Percentiles rank a stretch among this genome's conserved stretches.
Evolutionary conservation across 2,888 invertebrate species (phyloP).

Genomic region (Dynastes maya): DNA sequence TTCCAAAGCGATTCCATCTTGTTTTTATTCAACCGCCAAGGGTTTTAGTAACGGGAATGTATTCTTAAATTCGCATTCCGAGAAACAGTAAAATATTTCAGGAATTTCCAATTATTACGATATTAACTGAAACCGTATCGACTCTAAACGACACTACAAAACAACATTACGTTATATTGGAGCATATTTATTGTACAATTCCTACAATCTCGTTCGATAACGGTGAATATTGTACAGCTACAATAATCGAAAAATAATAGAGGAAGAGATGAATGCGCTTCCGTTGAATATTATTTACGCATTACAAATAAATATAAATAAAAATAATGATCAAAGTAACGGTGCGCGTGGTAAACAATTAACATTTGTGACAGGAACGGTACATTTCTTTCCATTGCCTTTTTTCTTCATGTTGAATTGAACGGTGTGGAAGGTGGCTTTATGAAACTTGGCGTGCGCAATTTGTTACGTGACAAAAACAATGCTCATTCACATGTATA

Average conservation of each 20-base stretch:
- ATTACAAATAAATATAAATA: constrained; percentile 31
- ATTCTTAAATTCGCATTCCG: no score
- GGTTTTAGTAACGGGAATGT: no score
- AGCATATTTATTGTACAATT: neutral
- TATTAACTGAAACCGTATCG: neutral
- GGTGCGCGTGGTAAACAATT: constrained; percentile 22
- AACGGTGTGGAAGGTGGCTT: constrained; percentile 8
- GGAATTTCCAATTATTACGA: neutral
- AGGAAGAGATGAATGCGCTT: constrained; percentile 40
- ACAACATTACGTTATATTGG: neutral
- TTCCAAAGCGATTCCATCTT: no score
- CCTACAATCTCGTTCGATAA: constrained; percentile 16
- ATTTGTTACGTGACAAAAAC: constrained; percentile 21
- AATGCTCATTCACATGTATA: neutral
- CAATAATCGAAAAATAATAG: constrained; percentile 40
- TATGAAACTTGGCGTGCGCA: constrained; percentile 14
- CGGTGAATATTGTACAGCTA: constrained; percentile 37
- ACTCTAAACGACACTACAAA: neutral
- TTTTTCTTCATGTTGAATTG: constrained; percentile 7
- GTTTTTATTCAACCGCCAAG: no score
- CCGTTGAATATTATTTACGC: constrained; percentile 42
- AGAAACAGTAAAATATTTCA: no score
- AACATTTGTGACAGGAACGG: constrained; percentile 23
- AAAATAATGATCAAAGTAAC: constrained; percentile 21
- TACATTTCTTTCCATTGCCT: constrained; percentile 27